A percentile compares a stretch with the other conserved stretches of the same genome.
phyloP scores from a whole-genome alignment of 2,797 vertebrate species.

The Prionace glauca region DNA sequence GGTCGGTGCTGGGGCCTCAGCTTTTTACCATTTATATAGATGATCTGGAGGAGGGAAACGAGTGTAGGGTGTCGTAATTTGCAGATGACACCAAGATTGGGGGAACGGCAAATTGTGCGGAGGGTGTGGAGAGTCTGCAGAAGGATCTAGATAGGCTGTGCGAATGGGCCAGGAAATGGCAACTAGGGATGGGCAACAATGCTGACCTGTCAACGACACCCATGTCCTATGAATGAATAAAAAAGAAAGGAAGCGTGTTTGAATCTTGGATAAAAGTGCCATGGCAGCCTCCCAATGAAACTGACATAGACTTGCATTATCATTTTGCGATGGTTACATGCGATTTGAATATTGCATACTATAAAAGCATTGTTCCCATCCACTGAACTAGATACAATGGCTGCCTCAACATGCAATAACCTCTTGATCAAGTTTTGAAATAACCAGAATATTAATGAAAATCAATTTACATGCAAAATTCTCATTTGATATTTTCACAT shows the following conservation, averaged over 20 bases:
- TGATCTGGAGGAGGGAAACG: too few species aligned
- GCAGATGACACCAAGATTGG: too few species aligned
- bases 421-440: background rate
- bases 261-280: background rate
- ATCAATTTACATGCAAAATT: background rate
- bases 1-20: too few species aligned
- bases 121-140: too few species aligned
- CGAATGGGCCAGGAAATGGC: too few species aligned
- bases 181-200: too few species aligned
- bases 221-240: too few species aligned
- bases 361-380: background rate
- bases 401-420: background rate
- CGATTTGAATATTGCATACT: background rate
- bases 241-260: background rate
- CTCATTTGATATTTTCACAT: background rate
- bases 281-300: background rate
- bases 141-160: too few species aligned
- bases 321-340: background rate
- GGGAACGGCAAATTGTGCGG: too few species aligned
- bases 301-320: background rate
- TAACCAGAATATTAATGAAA: background rate
- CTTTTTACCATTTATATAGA: too few species aligned
- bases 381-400: background rate
- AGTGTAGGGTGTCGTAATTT: too few species aligned
- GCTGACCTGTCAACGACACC: too few species aligned